Conservation (phyloP, 2,888 invertebrate genomes). For the Lypha dubia region DNA sequence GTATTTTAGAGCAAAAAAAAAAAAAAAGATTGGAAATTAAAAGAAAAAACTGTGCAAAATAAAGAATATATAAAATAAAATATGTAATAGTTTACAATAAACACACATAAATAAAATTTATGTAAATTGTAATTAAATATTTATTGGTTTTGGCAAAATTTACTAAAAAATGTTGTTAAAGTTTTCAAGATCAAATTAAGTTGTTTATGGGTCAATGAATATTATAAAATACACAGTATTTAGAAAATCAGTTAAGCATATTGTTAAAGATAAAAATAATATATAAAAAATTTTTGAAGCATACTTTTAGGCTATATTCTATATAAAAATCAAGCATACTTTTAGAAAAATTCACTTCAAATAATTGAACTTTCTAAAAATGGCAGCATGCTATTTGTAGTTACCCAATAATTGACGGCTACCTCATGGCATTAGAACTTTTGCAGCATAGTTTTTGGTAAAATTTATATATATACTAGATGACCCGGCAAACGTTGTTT, state of each 20-base stretch:
- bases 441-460: no score
- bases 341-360: no score
- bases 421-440: no score
- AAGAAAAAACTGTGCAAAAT: constrained; percentile 3
- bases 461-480: no score
- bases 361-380: no score
- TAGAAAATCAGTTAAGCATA: neutral
- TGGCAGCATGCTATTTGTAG: no score
- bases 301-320: no score
- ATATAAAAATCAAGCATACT: no score
- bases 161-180: neutral
- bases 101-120: neutral
- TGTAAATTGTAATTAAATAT: constrained; percentile 6
- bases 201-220: neutral
- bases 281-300: neutral
- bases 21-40: neutral
- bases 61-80: constrained; percentile 1
- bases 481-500: no score
- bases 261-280: no score
- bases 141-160: constrained; percentile 15
- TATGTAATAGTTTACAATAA: neutral
- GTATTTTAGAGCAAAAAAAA: neutral
- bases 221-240: neutral
- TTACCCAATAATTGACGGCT: no score
- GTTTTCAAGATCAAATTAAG: neutral